Evolutionary conservation across 2,797 vertebrate genomes (phyloP).

Genomic region (Neomorphus geoffroyi): DNA sequence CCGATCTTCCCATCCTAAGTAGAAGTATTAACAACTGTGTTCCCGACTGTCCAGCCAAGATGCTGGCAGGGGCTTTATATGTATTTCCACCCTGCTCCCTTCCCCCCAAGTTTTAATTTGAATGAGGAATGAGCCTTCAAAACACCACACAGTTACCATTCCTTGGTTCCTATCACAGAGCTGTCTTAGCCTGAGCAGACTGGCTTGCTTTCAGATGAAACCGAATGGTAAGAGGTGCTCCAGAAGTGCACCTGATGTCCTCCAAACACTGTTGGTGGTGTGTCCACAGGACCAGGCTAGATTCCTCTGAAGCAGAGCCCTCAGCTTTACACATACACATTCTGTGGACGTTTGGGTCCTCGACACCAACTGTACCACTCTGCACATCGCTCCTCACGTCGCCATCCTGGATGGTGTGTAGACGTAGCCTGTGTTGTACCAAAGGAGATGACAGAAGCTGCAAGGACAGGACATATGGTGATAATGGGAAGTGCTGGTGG

Average conservation of each 20-base stretch:
- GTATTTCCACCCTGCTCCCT: not conserved
- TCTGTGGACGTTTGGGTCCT: not conserved
- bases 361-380: accelerated
- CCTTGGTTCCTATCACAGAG: not conserved
- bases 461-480: accelerated
- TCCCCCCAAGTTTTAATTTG: not conserved
- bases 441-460: not conserved
- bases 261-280: not conserved
- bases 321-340: accelerated
- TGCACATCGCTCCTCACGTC: not conserved
- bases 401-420: accelerated
- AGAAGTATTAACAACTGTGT: not conserved
- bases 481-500: not conserved
- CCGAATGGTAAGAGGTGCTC: not conserved
- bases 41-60: not conserved
- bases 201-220: not conserved
- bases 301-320: not conserved
- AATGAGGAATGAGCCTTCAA: not conserved
- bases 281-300: not conserved
- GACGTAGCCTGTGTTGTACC: not conserved
- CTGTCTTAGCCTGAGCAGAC: not conserved
- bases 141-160: accelerated
- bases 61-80: not conserved
- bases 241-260: not conserved
- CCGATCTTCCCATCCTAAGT: not conserved